Conservation (phyloP, 2,113 vertebrate species). For the Phocoena phocoena region DNA sequence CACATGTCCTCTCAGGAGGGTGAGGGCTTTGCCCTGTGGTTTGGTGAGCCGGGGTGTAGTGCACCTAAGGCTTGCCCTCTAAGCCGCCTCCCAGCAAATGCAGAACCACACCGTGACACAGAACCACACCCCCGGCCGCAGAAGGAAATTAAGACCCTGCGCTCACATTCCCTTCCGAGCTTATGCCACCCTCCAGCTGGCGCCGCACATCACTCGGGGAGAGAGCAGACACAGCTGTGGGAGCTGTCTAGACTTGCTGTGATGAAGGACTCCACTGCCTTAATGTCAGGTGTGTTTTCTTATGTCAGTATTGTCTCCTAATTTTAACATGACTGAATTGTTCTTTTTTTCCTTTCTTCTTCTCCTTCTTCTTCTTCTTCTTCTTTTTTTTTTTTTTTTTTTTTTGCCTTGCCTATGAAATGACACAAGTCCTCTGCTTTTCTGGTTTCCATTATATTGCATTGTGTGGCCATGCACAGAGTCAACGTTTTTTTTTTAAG, state of each 20-base stretch:
- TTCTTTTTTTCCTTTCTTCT: background rate
- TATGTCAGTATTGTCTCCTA: slow-evolving; percentile 63
- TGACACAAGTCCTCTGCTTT: background rate
- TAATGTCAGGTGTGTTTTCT: slow-evolving; percentile 45
- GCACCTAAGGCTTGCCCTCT: background rate
- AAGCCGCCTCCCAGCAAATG: slow-evolving; percentile 46
- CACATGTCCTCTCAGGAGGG: background rate
- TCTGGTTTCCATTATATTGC: slow-evolving; percentile 41
- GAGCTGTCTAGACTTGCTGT: slow-evolving; percentile 73
- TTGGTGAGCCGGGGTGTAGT: background rate
- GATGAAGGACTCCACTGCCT: slow-evolving; percentile 43
- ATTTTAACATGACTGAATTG: slow-evolving; percentile 57
- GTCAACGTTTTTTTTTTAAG: background rate
- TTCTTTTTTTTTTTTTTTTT: background rate
- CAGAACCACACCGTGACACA: slow-evolving; percentile 37
- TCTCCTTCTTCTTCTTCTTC: too few species aligned
- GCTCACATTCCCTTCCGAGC: slow-evolving; percentile 57
- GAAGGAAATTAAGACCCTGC: slow-evolving; percentile 49
- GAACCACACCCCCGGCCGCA: background rate
- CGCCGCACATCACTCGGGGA: slow-evolving; percentile 22
- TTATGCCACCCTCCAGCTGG: slow-evolving; percentile 35
- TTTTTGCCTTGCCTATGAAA: slow-evolving; percentile 2
- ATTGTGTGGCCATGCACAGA: background rate
- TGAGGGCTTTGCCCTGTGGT: background rate
- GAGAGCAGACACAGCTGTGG: slow-evolving; percentile 61